phyloP scores from a whole-genome alignment of 1,140 invertebrate genomes.

The Sitophilus oryzae region DNA sequence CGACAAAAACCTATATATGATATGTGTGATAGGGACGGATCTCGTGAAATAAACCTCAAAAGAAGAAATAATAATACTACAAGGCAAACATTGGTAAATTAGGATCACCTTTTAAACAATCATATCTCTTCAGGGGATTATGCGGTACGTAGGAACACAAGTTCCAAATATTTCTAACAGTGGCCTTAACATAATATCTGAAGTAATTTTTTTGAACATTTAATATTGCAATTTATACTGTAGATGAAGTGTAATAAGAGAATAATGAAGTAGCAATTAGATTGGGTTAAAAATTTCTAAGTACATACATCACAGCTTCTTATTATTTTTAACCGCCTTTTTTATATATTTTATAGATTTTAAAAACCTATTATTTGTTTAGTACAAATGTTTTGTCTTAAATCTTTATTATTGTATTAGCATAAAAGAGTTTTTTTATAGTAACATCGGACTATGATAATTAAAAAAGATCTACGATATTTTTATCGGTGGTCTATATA shows the following conservation, averaged over 20 bases:
- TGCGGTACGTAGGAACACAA: slow-evolving; percentile 18
- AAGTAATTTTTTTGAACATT: slow-evolving; percentile 17
- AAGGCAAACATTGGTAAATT: slow-evolving; percentile 2
- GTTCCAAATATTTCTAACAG: slow-evolving; percentile 22
- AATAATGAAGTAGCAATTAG: neutral
- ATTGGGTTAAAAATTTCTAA: slow-evolving; percentile 4
- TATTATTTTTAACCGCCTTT: neutral
- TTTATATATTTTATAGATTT: slow-evolving; percentile 6
- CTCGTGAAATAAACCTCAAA: neutral
- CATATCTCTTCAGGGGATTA: slow-evolving; percentile 16
- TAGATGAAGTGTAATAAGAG: slow-evolving; percentile 5
- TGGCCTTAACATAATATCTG: slow-evolving; percentile 22
- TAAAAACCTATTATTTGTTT: slow-evolving; percentile 12
- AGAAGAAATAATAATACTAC: neutral
- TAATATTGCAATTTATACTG: slow-evolving; percentile 25
- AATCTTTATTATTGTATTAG: slow-evolving; percentile 17
- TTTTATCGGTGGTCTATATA: too few species aligned
- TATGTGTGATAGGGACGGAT: neutral
- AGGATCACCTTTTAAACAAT: slow-evolving; percentile 9
- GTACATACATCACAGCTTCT: slow-evolving; percentile 10
- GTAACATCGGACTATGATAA: too few species aligned
- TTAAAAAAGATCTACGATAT: too few species aligned
- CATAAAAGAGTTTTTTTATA: slow-evolving; percentile 1
- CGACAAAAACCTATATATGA: too few species aligned
- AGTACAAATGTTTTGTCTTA: slow-evolving; percentile 21